Evolutionary conservation across 2,888 invertebrate genomes (phyloP).

Genomic region (Molorchus minor): DNA sequence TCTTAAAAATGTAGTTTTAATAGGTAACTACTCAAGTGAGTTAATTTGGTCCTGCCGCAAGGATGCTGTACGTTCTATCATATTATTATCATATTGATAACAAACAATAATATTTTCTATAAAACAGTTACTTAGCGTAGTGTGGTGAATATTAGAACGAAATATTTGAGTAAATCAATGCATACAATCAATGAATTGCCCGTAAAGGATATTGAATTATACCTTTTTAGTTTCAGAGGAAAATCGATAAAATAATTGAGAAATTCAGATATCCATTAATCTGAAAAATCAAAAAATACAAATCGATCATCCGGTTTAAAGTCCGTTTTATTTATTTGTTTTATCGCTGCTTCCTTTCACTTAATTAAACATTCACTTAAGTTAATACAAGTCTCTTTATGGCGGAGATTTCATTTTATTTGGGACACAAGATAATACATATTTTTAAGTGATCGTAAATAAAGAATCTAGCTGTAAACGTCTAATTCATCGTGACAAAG

Average conservation of each 20-base stretch:
- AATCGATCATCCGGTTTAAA: slow-evolving; percentile 6
- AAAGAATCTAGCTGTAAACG: background rate
- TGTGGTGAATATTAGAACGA: too few species aligned
- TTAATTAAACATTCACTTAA: slow-evolving; percentile 16
- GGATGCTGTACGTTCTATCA: too few species aligned
- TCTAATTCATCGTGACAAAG: too few species aligned
- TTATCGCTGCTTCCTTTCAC: slow-evolving; percentile 3
- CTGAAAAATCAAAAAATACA: slow-evolving; percentile 7
- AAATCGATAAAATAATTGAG: background rate
- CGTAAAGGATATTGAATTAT: background rate
- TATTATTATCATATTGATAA: too few species aligned
- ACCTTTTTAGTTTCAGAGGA: background rate
- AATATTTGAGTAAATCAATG: too few species aligned
- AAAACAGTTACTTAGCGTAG: too few species aligned
- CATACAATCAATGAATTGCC: background rate
- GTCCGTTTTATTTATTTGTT: slow-evolving; percentile 14
- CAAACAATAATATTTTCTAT: too few species aligned
- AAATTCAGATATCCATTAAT: too few species aligned
- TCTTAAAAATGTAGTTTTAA: too few species aligned
- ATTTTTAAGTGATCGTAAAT: slow-evolving; percentile 6
- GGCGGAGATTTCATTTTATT: slow-evolving; percentile 8
- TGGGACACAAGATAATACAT: slow-evolving; percentile 3
- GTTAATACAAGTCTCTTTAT: slow-evolving; percentile 11
- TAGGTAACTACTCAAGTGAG: too few species aligned
- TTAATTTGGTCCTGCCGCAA: too few species aligned